A percentile compares a stretch with the other conserved stretches of the same genome.
Evolutionary conservation across 2,888 invertebrate genomes (phyloP).

Genomic region (Platynereis dumerilii): DNA sequence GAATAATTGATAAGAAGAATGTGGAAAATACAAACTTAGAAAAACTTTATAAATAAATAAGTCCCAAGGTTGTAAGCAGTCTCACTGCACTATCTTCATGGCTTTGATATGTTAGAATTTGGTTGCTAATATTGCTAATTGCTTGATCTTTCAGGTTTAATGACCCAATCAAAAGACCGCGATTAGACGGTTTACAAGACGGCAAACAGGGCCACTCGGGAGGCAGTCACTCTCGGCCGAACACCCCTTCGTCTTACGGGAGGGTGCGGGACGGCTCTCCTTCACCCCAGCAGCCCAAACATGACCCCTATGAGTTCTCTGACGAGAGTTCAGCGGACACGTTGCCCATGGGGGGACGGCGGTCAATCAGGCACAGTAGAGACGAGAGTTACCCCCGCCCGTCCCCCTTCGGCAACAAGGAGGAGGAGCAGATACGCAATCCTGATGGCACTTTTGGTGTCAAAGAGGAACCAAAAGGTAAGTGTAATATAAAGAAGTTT

Average conservation of each 20-base stretch:
- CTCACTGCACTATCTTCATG: too few species aligned
- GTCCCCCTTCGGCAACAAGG: conserved; percentile 32
- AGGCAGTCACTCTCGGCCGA: too few species aligned
- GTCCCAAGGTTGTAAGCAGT: too few species aligned
- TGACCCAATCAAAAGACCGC: conserved; percentile 79
- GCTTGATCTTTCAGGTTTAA: conserved; percentile 72
- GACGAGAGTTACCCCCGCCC: conserved; percentile 50
- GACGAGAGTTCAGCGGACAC: conserved; percentile 66
- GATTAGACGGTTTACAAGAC: conserved; percentile 64
- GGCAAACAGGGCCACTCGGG: neutral
- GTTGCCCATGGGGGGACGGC: conserved; percentile 40
- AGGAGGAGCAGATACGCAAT: neutral
- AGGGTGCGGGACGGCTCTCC: conserved; percentile 64
- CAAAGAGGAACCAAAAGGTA: conserved; percentile 9
- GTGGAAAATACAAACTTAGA: too few species aligned
- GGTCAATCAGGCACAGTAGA: conserved; percentile 44
- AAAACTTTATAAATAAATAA: too few species aligned
- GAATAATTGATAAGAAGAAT: too few species aligned
- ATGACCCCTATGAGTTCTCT: conserved; percentile 77
- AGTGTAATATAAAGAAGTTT: too few species aligned
- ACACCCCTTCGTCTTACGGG: too few species aligned
- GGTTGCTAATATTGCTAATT: too few species aligned
- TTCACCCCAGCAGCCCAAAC: conserved; percentile 39
- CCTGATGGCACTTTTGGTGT: conserved; percentile 29
- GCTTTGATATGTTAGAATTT: too few species aligned